Evolutionary conservation across 2,113 vertebrate species (phyloP).

Genomic region (Tetraodon nigroviridis): DNA sequence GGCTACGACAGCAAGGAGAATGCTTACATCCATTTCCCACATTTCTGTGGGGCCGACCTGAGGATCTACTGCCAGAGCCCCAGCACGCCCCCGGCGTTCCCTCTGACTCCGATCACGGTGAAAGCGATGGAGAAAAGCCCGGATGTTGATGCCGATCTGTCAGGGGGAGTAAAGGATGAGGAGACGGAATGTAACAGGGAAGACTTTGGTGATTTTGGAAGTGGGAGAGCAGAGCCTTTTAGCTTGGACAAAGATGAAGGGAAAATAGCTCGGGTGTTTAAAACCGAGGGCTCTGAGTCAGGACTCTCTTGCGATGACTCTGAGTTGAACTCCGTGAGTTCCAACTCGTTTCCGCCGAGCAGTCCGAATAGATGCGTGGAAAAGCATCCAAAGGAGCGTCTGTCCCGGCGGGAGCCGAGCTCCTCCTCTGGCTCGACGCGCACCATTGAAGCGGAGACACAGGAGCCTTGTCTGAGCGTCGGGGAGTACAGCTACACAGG

Average conservation of each 20-base stretch:
- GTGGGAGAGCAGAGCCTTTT: slow-evolving; percentile 10
- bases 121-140: slow-evolving; percentile 47
- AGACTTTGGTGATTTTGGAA: slow-evolving; percentile 30
- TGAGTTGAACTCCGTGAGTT: slow-evolving; percentile 33
- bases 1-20: slow-evolving; percentile 93
- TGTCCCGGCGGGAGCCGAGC: slow-evolving; percentile 29
- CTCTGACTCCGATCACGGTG: slow-evolving; percentile 74
- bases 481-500: slow-evolving; percentile 67
- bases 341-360: slow-evolving; percentile 22
- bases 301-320: slow-evolving; percentile 40
- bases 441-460: slow-evolving; percentile 41
- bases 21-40: slow-evolving; percentile 95
- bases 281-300: slow-evolving; percentile 37
- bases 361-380: slow-evolving; percentile 11
- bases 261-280: slow-evolving; percentile 4
- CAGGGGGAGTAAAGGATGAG: slow-evolving; percentile 24
- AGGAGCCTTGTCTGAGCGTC: slow-evolving; percentile 57
- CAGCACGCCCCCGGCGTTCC: slow-evolving; percentile 81
- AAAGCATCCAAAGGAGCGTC: slow-evolving; percentile 31
- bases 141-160: slow-evolving; percentile 28
- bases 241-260: slow-evolving; percentile 12
- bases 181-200: slow-evolving; percentile 5
- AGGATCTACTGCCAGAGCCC: slow-evolving; percentile 94
- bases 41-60: slow-evolving; percentile 96
- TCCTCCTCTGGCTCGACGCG: slow-evolving; percentile 24